A percentile compares a stretch with the other conserved stretches of the same genome.
phyloP scores from a whole-genome alignment of 2,113 vertebrate genomes.

The Tamias sibiricus region DNA sequence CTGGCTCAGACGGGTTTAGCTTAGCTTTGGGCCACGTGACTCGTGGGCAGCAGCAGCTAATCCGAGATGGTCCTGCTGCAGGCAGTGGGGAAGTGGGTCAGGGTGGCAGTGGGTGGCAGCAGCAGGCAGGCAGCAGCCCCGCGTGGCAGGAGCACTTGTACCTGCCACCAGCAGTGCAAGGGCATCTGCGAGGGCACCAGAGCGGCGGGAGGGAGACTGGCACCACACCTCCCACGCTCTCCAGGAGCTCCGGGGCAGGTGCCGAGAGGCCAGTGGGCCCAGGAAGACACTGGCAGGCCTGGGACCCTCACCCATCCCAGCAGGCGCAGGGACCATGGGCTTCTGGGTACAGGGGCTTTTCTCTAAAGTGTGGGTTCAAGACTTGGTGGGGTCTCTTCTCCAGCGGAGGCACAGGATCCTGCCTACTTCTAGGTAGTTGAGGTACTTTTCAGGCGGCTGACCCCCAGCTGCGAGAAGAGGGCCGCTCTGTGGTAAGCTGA shows the following conservation, averaged over 20 bases:
- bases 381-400: background rate
- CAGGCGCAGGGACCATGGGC: too few species aligned
- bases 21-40: conserved; percentile 46
- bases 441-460: background rate
- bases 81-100: background rate
- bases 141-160: background rate
- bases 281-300: background rate
- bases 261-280: background rate
- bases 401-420: background rate
- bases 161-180: background rate
- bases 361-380: background rate
- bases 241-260: background rate
- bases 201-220: background rate
- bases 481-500: background rate
- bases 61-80: conserved; percentile 68
- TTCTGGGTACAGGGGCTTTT: too few species aligned
- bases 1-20: conserved; percentile 76
- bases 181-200: background rate
- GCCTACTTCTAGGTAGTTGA: background rate
- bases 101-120: background rate
- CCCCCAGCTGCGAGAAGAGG: background rate
- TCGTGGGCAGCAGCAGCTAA: conserved; percentile 76
- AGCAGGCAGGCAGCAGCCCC: background rate
- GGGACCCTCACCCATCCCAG: background rate
- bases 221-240: too few species aligned